phyloP scores from a whole-genome alignment of 1,140 invertebrate genomes.

The Steinernema khuongi region DNA sequence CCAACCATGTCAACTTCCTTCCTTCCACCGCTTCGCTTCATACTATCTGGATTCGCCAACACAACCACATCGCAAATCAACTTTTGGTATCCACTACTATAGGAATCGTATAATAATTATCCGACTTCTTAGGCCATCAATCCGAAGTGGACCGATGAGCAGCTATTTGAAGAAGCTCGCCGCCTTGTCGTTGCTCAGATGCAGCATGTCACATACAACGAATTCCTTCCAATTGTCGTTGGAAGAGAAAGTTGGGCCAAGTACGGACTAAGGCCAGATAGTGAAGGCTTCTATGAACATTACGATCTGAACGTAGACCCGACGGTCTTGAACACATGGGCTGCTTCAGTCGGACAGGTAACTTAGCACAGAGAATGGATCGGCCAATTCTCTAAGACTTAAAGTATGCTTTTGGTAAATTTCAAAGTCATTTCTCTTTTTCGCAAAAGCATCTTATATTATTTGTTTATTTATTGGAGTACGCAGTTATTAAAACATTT shows the following conservation, averaged over 20 bases:
- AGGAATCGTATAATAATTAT: too few species aligned
- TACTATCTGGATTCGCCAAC: slow-evolving; percentile 77
- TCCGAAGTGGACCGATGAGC: slow-evolving; percentile 91
- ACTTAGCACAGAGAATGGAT: too few species aligned
- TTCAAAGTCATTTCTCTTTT: too few species aligned
- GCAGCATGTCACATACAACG: slow-evolving; percentile 59
- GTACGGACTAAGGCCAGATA: slow-evolving; percentile 38
- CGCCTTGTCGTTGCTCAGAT: slow-evolving; percentile 67
- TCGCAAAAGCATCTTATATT: too few species aligned
- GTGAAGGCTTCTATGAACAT: slow-evolving; percentile 34
- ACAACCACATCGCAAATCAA: slow-evolving; percentile 60
- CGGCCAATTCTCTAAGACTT: not conserved
- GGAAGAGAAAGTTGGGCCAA: slow-evolving; percentile 41
- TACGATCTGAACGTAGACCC: slow-evolving; percentile 41
- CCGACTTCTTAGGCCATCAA: slow-evolving; percentile 71
- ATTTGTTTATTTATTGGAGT: too few species aligned
- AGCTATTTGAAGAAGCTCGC: slow-evolving; percentile 78
- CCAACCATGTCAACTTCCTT: slow-evolving; percentile 77
- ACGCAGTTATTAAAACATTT: slow-evolving; percentile 25
- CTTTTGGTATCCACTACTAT: slow-evolving; percentile 23
- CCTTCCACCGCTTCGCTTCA: slow-evolving; percentile 79
- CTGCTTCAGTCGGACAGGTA: slow-evolving; percentile 8
- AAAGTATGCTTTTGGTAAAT: slow-evolving; percentile 10
- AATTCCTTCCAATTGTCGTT: slow-evolving; percentile 60
- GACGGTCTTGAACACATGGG: slow-evolving; percentile 30